Evolutionary conservation across 2,113 vertebrate genomes (phyloP).

Genomic region (Sinocyclocheilus grahami): DNA sequence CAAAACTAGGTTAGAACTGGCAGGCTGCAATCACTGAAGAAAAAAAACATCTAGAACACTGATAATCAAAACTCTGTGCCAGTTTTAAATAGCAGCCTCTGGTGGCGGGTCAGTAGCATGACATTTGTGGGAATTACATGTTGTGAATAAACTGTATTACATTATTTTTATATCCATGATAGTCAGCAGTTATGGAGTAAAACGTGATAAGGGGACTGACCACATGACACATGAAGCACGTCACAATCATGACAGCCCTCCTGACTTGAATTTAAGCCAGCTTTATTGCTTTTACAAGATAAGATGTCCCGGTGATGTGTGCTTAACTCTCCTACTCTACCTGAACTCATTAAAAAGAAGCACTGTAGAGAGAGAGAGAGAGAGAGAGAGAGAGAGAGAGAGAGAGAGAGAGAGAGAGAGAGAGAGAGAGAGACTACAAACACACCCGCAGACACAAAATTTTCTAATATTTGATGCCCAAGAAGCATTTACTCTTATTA

Average conservation of each 20-base stretch:
- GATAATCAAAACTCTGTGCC: neutral
- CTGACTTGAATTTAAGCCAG: neutral
- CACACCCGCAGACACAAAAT: too few species aligned
- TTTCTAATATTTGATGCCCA: too few species aligned
- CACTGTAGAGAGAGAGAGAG: too few species aligned
- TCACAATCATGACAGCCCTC: neutral
- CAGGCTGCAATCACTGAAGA: neutral
- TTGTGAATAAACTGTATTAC: neutral
- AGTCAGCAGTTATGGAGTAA: neutral
- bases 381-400: too few species aligned
- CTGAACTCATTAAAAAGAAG: neutral
- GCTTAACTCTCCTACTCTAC: neutral
- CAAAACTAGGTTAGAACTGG: neutral
- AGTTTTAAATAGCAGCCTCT: conserved; percentile 8
- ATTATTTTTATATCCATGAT: neutral
- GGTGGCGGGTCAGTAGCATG: neutral
- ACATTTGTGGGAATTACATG: neutral
- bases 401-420: too few species aligned
- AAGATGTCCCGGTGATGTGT: neutral
- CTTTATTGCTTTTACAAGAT: neutral
- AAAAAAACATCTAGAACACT: neutral
- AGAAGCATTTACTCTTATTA: too few species aligned
- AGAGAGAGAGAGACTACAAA: too few species aligned
- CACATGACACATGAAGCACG: neutral
- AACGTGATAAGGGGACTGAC: neutral